Evolutionary conservation across 2,888 invertebrate species (phyloP).

Genomic region (Calameuta pallipes): DNA sequence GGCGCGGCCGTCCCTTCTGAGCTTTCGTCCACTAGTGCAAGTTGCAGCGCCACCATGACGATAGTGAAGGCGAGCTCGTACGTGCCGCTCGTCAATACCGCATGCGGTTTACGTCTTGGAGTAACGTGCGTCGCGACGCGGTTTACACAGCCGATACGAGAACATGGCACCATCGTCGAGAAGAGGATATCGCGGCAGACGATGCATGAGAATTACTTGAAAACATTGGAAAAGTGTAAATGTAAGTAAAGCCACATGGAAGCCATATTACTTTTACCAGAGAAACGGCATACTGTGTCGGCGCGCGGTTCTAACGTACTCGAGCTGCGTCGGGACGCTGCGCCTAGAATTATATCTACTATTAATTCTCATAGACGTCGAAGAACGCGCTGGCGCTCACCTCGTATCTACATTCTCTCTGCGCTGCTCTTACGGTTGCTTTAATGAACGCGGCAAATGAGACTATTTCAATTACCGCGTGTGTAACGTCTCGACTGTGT

Average conservation of each 20-base stretch:
- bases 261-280: slow-evolving; percentile 1
- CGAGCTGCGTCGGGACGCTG: neutral
- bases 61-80: slow-evolving; percentile 20
- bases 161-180: slow-evolving; percentile 5
- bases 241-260: slow-evolving; percentile 52
- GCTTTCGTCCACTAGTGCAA: slow-evolving; percentile 13
- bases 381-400: neutral
- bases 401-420: neutral
- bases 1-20: slow-evolving; percentile 2
- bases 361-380: neutral
- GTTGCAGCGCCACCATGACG: slow-evolving; percentile 21
- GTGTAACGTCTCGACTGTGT: too few relatives aligned
- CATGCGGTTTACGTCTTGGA: slow-evolving; percentile 18
- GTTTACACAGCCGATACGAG: slow-evolving; percentile 2
- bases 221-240: slow-evolving; percentile 56
- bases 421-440: neutral
- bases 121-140: slow-evolving; percentile 12
- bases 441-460: neutral
- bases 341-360: neutral
- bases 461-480: neutral
- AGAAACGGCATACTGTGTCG: neutral
- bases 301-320: neutral
- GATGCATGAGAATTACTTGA: slow-evolving; percentile 55
- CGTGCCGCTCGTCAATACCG: slow-evolving; percentile 25
- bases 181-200: slow-evolving; percentile 38